Percentiles rank a stretch among this genome's conserved stretches.
phyloP scores from a whole-genome alignment of 2,888 invertebrate genomes.

The Unio pictorum region DNA sequence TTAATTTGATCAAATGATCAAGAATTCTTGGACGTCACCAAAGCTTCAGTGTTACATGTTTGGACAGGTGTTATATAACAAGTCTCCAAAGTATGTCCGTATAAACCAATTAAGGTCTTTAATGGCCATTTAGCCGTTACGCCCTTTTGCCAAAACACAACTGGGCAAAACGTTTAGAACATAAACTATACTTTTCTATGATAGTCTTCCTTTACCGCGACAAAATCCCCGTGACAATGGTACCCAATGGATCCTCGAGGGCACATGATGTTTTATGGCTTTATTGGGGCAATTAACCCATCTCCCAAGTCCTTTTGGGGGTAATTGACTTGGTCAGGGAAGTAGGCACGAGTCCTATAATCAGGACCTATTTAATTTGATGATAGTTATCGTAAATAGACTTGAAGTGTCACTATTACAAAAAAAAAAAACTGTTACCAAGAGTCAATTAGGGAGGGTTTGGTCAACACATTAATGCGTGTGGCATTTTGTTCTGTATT shows the following conservation, averaged over 20 bases:
- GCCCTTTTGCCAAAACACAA: slow-evolving; percentile 19
- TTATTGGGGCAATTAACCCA: slow-evolving; percentile 25
- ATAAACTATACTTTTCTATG: slow-evolving; percentile 16
- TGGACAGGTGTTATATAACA: slow-evolving; percentile 33
- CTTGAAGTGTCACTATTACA: no score
- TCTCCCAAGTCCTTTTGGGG: slow-evolving; percentile 10
- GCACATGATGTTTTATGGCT: slow-evolving; percentile 18
- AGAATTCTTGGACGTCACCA: slow-evolving; percentile 12
- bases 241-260: slow-evolving; percentile 1
- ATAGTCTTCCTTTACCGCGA: slow-evolving; percentile 1
- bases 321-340: slow-evolving; percentile 17
- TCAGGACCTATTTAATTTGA: slow-evolving; percentile 23
- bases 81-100: slow-evolving; percentile 21
- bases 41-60: slow-evolving; percentile 20
- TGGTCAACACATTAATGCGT: no score
- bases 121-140: slow-evolving; percentile 38
- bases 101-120: slow-evolving; percentile 23
- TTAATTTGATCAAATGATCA: slow-evolving; percentile 30
- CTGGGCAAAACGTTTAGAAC: slow-evolving; percentile 20
- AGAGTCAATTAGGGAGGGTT: no score
- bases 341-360: slow-evolving; percentile 20
- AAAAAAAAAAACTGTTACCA: no score
- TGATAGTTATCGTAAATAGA: slow-evolving; percentile 17
- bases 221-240: slow-evolving; percentile 1
- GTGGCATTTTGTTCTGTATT: no score